A percentile compares a stretch with the other conserved stretches of the same genome.
Conservation (phyloP, 2,797 vertebrate genomes). For the Acipenser ruthenus region DNA sequence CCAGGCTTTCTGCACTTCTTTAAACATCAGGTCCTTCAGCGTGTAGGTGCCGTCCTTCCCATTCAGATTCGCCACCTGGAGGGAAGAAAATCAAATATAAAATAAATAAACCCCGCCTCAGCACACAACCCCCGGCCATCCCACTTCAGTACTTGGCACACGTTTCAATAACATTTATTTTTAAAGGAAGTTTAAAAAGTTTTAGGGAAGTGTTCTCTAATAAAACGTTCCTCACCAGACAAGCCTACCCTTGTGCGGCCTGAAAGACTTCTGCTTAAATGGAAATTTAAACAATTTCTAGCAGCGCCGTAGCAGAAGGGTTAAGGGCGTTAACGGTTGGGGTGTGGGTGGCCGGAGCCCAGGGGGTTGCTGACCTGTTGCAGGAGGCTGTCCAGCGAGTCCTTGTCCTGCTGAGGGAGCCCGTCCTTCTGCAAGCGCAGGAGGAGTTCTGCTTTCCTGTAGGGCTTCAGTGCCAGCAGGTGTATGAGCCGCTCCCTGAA, state of each 20-base stretch:
- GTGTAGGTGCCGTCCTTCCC: constrained; percentile 86
- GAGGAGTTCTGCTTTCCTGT: constrained; percentile 78
- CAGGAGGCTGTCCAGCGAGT: constrained; percentile 66
- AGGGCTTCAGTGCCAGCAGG: constrained; percentile 83
- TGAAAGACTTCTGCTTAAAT: no score
- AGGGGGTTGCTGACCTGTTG: constrained; percentile 57
- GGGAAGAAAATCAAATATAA: constrained; percentile 19
- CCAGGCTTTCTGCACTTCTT: constrained; percentile 92
- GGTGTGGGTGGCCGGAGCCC: no score
- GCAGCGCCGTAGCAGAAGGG: background rate
- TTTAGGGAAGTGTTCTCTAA: no score
- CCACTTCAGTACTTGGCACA: no score
- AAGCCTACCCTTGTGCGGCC: no score
- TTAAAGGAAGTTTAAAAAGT: no score
- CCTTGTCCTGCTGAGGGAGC: constrained; percentile 67
- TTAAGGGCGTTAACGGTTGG: background rate
- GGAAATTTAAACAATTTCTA: no score
- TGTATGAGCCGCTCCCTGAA: constrained; percentile 77
- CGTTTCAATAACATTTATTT: no score
- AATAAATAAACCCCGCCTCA: constrained; percentile 4
- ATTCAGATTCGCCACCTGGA: constrained; percentile 82
- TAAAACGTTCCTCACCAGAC: no score
- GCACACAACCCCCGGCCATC: background rate
- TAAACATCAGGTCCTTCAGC: constrained; percentile 82
- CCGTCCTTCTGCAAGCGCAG: constrained; percentile 79